Percentiles rank a stretch among this genome's conserved stretches.
phyloP scores from a whole-genome alignment of 2,797 vertebrate genomes.

The Scleropages formosus region DNA sequence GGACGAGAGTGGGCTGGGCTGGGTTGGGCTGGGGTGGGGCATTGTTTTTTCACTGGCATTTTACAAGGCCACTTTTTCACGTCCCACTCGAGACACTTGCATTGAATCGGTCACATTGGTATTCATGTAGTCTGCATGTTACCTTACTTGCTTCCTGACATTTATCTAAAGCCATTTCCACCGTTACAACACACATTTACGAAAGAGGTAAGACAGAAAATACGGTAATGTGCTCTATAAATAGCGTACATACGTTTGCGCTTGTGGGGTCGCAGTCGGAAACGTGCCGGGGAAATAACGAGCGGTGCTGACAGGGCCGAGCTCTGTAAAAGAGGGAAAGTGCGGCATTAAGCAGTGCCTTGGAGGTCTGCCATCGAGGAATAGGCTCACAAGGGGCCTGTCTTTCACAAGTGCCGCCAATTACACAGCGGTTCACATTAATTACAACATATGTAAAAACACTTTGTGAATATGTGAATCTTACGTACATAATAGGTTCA shows the following conservation, averaged over 20 bases:
- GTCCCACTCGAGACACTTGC: too few relatives aligned
- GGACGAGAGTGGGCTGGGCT: not conserved
- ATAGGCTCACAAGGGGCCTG: constrained; percentile 42
- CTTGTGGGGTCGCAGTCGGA: too few relatives aligned
- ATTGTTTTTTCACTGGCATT: not conserved
- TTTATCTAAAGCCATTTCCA: too few relatives aligned
- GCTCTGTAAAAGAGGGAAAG: constrained; percentile 6
- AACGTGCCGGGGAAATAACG: too few relatives aligned
- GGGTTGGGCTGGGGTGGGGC: not conserved
- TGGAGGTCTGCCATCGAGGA: constrained; percentile 44
- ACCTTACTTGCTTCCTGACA: too few relatives aligned
- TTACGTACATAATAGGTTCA: not conserved
- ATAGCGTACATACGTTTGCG: too few relatives aligned
- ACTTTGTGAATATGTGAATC: not conserved
- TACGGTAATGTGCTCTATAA: too few relatives aligned
- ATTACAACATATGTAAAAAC: not conserved
- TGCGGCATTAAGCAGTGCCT: constrained; percentile 12
- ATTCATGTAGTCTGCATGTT: too few relatives aligned
- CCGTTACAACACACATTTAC: too few relatives aligned
- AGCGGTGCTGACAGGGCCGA: not conserved
- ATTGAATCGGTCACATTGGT: too few relatives aligned
- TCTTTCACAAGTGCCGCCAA: constrained; percentile 6
- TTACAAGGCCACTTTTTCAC: not conserved
- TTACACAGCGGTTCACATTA: constrained; percentile 15
- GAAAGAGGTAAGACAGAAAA: too few relatives aligned